A percentile compares a stretch with the other conserved stretches of the same genome.
phyloP scores from a whole-genome alignment of 1,140 invertebrate species.

The Gonioctena quinquepunctata region DNA sequence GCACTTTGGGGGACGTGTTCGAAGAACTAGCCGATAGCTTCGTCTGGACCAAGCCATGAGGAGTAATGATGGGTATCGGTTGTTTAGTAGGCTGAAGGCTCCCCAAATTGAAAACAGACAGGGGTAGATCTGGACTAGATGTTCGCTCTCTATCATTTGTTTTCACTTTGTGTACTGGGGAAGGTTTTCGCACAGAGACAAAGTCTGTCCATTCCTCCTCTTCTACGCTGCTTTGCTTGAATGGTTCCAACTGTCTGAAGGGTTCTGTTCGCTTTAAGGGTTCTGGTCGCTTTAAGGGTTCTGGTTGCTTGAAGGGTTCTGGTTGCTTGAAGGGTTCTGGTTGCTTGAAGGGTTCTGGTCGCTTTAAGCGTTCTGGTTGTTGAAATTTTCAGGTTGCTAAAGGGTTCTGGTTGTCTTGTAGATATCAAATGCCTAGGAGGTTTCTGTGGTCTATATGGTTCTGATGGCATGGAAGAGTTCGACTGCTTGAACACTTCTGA shows the following conservation, averaged over 20 bases:
- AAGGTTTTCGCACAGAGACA: slow-evolving; percentile 39
- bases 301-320: not conserved
- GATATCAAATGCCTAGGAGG: too few relatives aligned
- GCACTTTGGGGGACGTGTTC: slow-evolving; percentile 19
- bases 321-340: not conserved
- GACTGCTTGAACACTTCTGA: too few relatives aligned
- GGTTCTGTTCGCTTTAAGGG: not conserved
- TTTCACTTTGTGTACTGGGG: slow-evolving; percentile 31
- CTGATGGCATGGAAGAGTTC: too few relatives aligned
- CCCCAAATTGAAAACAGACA: slow-evolving; percentile 49
- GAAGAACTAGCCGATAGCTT: slow-evolving; percentile 33
- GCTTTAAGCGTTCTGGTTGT: too few relatives aligned
- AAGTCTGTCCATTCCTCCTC: slow-evolving; percentile 55
- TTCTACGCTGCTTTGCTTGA: slow-evolving; percentile 21
- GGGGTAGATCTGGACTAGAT: slow-evolving; percentile 44
- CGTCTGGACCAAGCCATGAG: slow-evolving; percentile 46
- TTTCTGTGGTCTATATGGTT: too few relatives aligned
- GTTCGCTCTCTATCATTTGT: slow-evolving; percentile 33
- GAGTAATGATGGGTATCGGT: slow-evolving; percentile 50
- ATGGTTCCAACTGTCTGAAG: not conserved
- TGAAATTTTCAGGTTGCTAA: too few relatives aligned
- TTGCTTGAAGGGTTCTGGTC: too few relatives aligned
- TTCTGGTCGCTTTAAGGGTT: not conserved
- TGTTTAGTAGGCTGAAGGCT: slow-evolving; percentile 47
- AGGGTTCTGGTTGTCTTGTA: too few relatives aligned